These are phyloP conservation scores for Zaprionus ghesquierei DNA, from an alignment of 1,140 invertebrate species.

Conservation along the genomic window DNA sequence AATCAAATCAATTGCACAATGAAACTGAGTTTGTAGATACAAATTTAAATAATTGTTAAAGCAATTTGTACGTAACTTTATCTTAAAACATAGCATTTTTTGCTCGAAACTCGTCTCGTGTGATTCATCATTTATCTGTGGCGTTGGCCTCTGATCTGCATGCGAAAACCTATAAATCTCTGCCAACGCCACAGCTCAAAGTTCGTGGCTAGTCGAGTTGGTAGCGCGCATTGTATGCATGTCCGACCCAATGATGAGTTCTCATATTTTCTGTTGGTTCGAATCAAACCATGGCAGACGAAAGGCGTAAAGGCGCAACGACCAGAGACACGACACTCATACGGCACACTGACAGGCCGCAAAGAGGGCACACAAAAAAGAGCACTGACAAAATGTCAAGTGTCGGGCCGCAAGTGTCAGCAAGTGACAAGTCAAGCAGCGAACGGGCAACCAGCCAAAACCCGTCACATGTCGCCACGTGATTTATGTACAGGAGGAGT, in stretches of 20 bases:
- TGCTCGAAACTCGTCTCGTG: neutral
- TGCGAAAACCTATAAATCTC: slow-evolving; percentile 5
- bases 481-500: slow-evolving; percentile 46
- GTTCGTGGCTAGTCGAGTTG: neutral
- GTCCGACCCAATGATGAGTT: slow-evolving; percentile 31
- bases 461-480: slow-evolving; percentile 58
- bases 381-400: slow-evolving; percentile 58
- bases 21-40: neutral
- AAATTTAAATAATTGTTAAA: neutral
- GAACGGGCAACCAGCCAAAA: slow-evolving; percentile 50
- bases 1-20: neutral
- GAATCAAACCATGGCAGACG: slow-evolving; percentile 17
- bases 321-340: neutral
- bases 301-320: neutral
- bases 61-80: neutral
- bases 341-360: neutral
- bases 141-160: neutral
- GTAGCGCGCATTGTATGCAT: slow-evolving; percentile 24
- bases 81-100: neutral
- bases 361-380: slow-evolving; percentile 14
- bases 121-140: neutral
- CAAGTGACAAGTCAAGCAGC: slow-evolving; percentile 60
- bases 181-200: slow-evolving; percentile 12
- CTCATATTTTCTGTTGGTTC: slow-evolving; percentile 31
- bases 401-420: slow-evolving; percentile 62